Evolutionary conservation across 2,113 vertebrate species (phyloP).

Genomic region (Cyphomyrus discorhynchus): DNA sequence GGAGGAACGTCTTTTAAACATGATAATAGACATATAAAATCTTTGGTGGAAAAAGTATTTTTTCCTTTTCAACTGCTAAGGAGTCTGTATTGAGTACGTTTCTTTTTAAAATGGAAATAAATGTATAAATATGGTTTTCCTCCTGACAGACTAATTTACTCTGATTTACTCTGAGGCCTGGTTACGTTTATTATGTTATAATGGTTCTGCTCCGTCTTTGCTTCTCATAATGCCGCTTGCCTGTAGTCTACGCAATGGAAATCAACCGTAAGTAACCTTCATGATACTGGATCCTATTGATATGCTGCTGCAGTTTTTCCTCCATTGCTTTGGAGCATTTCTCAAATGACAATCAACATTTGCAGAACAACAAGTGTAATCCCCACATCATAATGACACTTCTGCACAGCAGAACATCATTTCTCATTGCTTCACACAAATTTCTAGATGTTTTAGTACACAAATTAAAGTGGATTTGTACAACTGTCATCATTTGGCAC

Average conservation of each 20-base stretch:
- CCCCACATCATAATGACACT: too few relatives aligned
- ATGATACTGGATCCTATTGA: not conserved
- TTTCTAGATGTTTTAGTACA: too few relatives aligned
- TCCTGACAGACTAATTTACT: conserved; percentile 38
- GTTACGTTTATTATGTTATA: conserved; percentile 12
- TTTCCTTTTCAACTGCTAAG: not conserved
- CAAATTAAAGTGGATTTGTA: too few relatives aligned
- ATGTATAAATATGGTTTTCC: conserved; percentile 29
- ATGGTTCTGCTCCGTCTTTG: conserved; percentile 42
- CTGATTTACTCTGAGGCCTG: not conserved
- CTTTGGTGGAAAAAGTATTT: not conserved
- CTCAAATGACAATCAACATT: too few relatives aligned
- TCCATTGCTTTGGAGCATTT: too few relatives aligned
- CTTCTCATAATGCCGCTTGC: conserved; percentile 34
- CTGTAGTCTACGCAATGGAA: conserved; percentile 96
- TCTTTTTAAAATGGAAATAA: not conserved
- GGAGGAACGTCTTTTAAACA: conserved; percentile 29
- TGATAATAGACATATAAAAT: not conserved
- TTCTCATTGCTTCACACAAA: too few relatives aligned
- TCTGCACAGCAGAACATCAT: too few relatives aligned
- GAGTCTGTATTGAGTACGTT: too few relatives aligned
- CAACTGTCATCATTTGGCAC: too few relatives aligned
- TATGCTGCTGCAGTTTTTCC: too few relatives aligned
- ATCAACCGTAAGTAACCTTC: conserved; percentile 87
- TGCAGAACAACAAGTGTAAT: too few relatives aligned